phyloP scores from a whole-genome alignment of 2,797 vertebrate genomes.

The Thamnophis elegans region DNA sequence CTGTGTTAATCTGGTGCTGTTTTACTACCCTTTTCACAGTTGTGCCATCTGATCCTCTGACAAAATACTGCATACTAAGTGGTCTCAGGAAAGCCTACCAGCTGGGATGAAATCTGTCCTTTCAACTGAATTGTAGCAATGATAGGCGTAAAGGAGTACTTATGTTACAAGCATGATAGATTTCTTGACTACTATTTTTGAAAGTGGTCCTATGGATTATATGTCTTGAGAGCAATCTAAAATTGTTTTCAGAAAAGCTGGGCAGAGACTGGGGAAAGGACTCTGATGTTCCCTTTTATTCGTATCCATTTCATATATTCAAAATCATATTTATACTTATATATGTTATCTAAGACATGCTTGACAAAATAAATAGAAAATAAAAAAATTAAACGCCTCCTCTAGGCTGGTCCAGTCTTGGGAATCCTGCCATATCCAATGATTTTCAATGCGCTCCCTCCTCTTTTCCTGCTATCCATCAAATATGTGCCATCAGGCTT shows the following conservation, averaged over 20 bases:
- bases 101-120: constrained; percentile 52
- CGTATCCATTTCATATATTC: no score
- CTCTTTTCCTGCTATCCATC: background rate
- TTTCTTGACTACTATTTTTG: constrained; percentile 59
- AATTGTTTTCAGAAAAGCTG: constrained; percentile 9
- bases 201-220: constrained; percentile 43
- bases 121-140: constrained; percentile 59
- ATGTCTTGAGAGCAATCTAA: constrained; percentile 31
- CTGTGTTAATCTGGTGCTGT: background rate
- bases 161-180: constrained; percentile 26
- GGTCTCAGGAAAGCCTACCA: background rate
- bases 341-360: no score
- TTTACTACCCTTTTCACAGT: background rate
- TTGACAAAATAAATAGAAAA: no score
- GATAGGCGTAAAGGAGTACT: constrained; percentile 50
- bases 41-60: constrained; percentile 34
- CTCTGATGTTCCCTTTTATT: background rate
- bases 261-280: constrained; percentile 18
- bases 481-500: constrained; percentile 49
- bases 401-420: constrained; percentile 25
- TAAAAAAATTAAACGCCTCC: constrained; percentile 23
- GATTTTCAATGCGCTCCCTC: constrained; percentile 54
- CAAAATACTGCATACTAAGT: background rate
- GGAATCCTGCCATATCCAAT: constrained; percentile 46
- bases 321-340: no score